Percentiles rank a stretch among this genome's conserved stretches.
These are phyloP conservation scores for Glyphotaelius pellucidus DNA, from an alignment of 2,888 invertebrate genomes.

Conservation along the genomic window DNA sequence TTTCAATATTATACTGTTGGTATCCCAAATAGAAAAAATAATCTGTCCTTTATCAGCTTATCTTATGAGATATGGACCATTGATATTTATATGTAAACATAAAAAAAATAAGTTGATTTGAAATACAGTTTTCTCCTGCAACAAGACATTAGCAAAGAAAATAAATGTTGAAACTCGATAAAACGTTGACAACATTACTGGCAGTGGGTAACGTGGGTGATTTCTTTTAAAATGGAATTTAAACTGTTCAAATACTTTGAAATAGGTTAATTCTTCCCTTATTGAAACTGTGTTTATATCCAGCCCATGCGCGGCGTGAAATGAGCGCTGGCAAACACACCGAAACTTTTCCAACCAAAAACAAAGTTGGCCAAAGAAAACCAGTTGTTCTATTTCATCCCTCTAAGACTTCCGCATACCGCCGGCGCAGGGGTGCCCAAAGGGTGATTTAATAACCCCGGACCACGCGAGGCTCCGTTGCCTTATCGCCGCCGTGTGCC, in stretches of 20 bases:
- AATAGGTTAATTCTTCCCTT: neutral
- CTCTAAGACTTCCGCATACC: conserved; percentile 43
- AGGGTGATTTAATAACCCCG: conserved; percentile 42
- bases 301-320: neutral
- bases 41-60: no score
- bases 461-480: conserved; percentile 42
- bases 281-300: neutral
- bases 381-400: conserved; percentile 28
- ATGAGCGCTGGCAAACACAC: neutral
- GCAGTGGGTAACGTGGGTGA: no score
- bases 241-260: neutral
- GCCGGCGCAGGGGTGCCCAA: conserved; percentile 32
- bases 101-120: no score
- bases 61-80: no score
- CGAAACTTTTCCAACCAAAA: neutral
- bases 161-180: no score
- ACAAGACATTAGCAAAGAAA: no score
- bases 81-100: no score
- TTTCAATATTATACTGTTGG: no score
- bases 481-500: conserved; percentile 37
- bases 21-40: no score
- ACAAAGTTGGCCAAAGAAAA: conserved; percentile 33
- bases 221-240: neutral
- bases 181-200: no score
- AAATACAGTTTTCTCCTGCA: no score